Evolutionary conservation across 2,888 invertebrate species (phyloP).

Genomic region (Agonopterix heracliana): DNA sequence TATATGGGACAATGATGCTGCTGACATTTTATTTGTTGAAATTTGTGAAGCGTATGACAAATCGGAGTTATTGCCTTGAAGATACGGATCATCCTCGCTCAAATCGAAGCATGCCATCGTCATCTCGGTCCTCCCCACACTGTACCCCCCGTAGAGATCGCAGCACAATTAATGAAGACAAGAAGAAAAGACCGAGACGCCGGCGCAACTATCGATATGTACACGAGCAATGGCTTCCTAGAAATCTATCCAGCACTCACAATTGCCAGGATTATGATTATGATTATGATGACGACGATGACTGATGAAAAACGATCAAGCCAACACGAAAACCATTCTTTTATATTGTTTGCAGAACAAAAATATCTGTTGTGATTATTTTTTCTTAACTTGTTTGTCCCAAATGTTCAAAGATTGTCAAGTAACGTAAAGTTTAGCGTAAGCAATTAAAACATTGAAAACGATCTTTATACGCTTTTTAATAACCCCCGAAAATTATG

Average conservation of each 20-base stretch:
- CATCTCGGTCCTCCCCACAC: not conserved
- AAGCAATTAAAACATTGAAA: constrained; percentile 34
- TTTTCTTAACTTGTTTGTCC: not conserved
- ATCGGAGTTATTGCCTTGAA: constrained; percentile 5
- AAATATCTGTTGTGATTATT: not conserved
- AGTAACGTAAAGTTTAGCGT: constrained; percentile 22
- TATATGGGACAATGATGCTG: constrained; percentile 28
- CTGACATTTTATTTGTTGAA: constrained; percentile 31
- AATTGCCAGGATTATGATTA: not conserved
- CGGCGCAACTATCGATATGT: constrained; percentile 20
- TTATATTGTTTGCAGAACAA: not conserved
- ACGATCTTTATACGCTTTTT: constrained; percentile 20
- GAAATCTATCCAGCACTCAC: not conserved
- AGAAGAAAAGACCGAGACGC: constrained; percentile 18
- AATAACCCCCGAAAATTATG: constrained; percentile 17
- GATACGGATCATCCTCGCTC: not conserved
- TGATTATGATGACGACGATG: not conserved
- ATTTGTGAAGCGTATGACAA: constrained; percentile 24
- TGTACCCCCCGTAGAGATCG: constrained; percentile 14
- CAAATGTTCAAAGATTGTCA: constrained; percentile 15
- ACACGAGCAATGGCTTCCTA: constrained; percentile 33
- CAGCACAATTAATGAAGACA: constrained; percentile 18
- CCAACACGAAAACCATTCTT: not conserved
- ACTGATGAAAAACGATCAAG: not conserved
- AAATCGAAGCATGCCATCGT: not conserved